Evolutionary conservation across 2,797 vertebrate genomes (phyloP).

Genomic region (Enteromius radiatus): DNA sequence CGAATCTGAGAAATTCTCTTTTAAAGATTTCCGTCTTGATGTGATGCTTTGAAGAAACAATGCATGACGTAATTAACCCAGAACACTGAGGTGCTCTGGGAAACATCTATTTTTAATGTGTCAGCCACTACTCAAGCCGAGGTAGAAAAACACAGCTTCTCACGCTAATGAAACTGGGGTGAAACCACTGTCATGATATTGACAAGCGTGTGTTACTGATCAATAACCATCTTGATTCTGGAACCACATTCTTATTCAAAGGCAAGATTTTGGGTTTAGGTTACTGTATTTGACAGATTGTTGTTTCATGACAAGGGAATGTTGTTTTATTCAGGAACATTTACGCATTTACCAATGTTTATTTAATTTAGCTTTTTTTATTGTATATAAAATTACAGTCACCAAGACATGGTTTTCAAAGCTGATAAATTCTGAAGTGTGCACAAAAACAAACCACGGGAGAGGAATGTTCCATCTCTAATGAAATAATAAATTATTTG

Average conservation of each 20-base stretch:
- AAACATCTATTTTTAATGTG: slow-evolving; percentile 54
- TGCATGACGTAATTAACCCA: slow-evolving; percentile 54
- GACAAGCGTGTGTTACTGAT: slow-evolving; percentile 12
- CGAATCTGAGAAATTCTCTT: slow-evolving; percentile 15
- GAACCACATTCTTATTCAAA: not conserved
- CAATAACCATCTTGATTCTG: not conserved
- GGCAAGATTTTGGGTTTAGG: not conserved
- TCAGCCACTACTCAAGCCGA: slow-evolving; percentile 21
- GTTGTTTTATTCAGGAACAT: not conserved
- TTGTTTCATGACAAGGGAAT: not conserved
- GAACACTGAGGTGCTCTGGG: slow-evolving; percentile 21
- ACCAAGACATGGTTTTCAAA: not conserved
- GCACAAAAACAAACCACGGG: not conserved
- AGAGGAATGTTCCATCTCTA: not conserved
- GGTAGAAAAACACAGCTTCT: slow-evolving; percentile 32
- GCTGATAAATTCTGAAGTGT: not conserved
- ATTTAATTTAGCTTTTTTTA: not conserved
- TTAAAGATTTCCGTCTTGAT: not conserved
- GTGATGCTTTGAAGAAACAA: slow-evolving; percentile 52
- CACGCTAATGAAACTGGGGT: slow-evolving; percentile 26
- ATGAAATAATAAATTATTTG: not conserved
- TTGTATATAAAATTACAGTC: not conserved
- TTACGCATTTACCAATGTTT: not conserved
- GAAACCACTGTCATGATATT: slow-evolving; percentile 41
- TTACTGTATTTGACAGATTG: not conserved